phyloP scores from a whole-genome alignment of 2,797 vertebrate species.

The Okamejei kenojei region DNA sequence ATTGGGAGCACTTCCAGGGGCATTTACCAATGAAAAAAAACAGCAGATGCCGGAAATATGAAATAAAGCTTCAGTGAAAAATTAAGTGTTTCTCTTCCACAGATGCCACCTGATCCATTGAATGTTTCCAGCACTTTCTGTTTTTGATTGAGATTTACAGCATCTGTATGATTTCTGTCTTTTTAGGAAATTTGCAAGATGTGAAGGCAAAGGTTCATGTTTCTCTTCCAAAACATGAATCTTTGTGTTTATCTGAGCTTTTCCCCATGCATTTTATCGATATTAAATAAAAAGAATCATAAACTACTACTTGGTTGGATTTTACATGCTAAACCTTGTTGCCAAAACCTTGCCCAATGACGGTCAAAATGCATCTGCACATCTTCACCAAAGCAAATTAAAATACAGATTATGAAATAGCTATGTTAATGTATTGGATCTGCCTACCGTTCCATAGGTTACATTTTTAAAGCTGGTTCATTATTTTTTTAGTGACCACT shows the following conservation, averaged over 20 bases:
- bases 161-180: too few relatives aligned
- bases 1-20: background rate
- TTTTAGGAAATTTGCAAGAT: too few relatives aligned
- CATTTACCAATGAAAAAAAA: too few relatives aligned
- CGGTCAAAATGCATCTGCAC: background rate
- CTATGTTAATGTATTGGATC: background rate
- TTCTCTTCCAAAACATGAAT: background rate
- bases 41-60: too few relatives aligned
- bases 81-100: too few relatives aligned
- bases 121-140: too few relatives aligned
- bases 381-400: background rate
- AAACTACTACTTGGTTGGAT: background rate
- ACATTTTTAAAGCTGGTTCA: background rate
- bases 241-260: background rate
- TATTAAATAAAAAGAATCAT: background rate
- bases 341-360: background rate
- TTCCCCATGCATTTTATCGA: background rate
- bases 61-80: too few relatives aligned
- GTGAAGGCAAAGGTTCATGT: background rate
- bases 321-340: background rate
- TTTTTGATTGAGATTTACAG: too few relatives aligned
- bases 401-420: background rate
- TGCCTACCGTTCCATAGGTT: background rate
- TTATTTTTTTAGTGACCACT: background rate
- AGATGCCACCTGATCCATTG: too few relatives aligned